Base-by-base conservation (phyloP, 1,140 invertebrate genomes). In the Cydia amplana region DNA sequence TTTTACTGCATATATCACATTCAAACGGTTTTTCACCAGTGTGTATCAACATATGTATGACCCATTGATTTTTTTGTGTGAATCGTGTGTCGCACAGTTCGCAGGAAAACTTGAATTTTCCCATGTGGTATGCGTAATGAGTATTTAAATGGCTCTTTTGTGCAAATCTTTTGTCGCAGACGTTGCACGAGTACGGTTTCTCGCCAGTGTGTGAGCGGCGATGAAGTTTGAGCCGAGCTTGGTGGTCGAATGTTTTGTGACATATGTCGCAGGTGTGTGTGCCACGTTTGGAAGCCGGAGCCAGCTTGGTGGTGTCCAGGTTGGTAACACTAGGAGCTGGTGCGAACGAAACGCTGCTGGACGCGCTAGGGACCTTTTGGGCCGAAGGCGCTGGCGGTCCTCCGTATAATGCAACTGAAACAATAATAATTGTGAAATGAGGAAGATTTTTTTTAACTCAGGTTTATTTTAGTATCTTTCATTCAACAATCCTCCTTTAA, bases 401-500 rank as follows among this genome's bases (percentile, higher is more conserved):
- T n/a, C 55, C 55, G 55, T 60, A 60, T 12, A 60, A 10, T 7
- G 55, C 55, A n/a, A 60, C 55, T 60, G 55, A 23, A 60, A 60
- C 20, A 23, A 23, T 60, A 60, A 20, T 9, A 23, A 60, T 23
- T 23, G 12, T 46, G 12, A 14, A 46, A 46, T 46, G 43, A 46
- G 14, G 12, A 16, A 6, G 0, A 32, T 0, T 32, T 4, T 32
- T 32, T 32, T 6, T 32, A 32, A 32, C 28, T 28, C 28, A 1
- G 28, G 28, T 28, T 28, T 28, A 25, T 28, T 2, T 28, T 28
- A 28, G 3, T 28, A 28, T 40, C 36, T 40, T 40, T 40, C 32
- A 9, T 40, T 40, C 36, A 40, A 40, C 36, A 40, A 40, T 40
- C 9, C 9, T 40, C 36, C 36, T 10, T 40, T 1, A 40, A 40